These are phyloP conservation scores for Eupsilia transversa DNA, from an alignment of 2,888 invertebrate species.

Conservation along the genomic window DNA sequence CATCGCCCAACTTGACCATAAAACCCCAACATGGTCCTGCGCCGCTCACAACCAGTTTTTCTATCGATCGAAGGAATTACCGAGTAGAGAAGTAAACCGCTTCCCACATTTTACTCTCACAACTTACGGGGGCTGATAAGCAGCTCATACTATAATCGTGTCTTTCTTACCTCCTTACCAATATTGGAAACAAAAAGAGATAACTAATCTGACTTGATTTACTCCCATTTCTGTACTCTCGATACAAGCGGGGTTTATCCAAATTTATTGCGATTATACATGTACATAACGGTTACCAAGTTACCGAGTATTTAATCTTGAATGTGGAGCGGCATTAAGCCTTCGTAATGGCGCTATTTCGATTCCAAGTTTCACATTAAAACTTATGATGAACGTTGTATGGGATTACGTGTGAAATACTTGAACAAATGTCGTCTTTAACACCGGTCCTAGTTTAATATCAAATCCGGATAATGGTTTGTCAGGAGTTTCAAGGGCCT, in stretches of 20 bases:
- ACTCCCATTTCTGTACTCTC: constrained; percentile 65
- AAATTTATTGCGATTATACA: constrained; percentile 72
- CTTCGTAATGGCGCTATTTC: constrained; percentile 64
- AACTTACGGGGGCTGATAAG: constrained; percentile 45
- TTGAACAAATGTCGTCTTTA: constrained; percentile 53
- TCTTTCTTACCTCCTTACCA: constrained; percentile 48
- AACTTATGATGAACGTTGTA: constrained; percentile 65
- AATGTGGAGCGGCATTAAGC: constrained; percentile 64
- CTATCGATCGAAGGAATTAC: constrained; percentile 6
- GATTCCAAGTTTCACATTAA: constrained; percentile 68
- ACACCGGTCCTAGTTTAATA: constrained; percentile 49
- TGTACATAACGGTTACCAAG: constrained; percentile 54
- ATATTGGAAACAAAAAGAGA: constrained; percentile 67
- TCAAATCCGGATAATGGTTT: constrained; percentile 21
- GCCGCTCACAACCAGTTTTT: constrained; percentile 36
- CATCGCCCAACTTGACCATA: constrained; percentile 7
- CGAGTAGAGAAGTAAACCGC: constrained; percentile 22
- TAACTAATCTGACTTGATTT: constrained; percentile 75
- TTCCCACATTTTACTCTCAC: constrained; percentile 46
- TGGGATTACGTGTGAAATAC: constrained; percentile 65
- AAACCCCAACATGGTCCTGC: neutral
- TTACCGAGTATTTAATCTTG: constrained; percentile 65
- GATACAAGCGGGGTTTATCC: constrained; percentile 65
- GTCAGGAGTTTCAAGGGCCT: constrained; percentile 14
- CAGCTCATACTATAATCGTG: constrained; percentile 45